A percentile compares a stretch with the other conserved stretches of the same genome.
Evolutionary conservation across 1,140 invertebrate species (phyloP).

Genomic region (Stenopsyche tienmushanensis): DNA sequence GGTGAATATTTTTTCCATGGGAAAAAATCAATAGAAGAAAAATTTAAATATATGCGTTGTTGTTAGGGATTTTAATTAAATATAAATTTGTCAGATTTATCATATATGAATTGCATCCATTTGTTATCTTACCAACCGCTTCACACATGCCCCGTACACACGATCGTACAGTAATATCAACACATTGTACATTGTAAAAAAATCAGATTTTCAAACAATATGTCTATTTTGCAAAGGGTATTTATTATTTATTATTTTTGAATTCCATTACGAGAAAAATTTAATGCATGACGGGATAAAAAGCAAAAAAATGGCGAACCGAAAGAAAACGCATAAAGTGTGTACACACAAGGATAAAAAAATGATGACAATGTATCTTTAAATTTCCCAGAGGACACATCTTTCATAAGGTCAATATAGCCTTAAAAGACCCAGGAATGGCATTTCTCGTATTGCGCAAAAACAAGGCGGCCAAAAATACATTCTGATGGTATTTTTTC

Average conservation of each 20-base stretch:
- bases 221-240: background rate
- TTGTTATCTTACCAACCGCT: too few species aligned
- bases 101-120: too few species aligned
- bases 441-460: background rate
- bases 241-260: background rate
- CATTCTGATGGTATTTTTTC: background rate
- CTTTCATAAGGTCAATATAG: background rate
- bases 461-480: background rate
- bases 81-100: too few species aligned
- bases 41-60: too few species aligned
- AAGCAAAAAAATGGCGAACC: background rate
- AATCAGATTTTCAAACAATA: background rate
- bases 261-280: too few species aligned
- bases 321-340: background rate
- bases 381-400: background rate
- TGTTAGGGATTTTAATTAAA: too few species aligned
- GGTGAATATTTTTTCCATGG: too few species aligned
- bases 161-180: too few species aligned
- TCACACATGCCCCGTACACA: too few species aligned
- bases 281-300: background rate
- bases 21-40: too few species aligned
- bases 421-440: background rate
- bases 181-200: too few species aligned
- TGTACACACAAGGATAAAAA: background rate
- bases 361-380: background rate